Evolutionary conservation across 2,113 vertebrate species (phyloP).

Genomic region (Melanocharis versteri): DNA sequence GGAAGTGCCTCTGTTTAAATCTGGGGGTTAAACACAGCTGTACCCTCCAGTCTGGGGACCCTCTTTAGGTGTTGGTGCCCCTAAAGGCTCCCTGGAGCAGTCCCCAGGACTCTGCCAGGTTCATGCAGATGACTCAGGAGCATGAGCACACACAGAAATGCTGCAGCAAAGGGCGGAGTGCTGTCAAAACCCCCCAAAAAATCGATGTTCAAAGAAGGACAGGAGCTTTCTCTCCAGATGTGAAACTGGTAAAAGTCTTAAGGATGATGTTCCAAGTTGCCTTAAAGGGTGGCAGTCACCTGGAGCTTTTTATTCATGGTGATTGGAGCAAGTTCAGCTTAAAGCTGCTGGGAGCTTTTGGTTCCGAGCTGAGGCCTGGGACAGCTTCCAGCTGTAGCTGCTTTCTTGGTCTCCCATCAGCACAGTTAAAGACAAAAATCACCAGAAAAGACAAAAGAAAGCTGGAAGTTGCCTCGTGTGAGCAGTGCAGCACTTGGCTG

Average conservation of each 20-base stretch:
- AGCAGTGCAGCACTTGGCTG: neutral
- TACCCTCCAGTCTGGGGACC: neutral
- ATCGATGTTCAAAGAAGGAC: fast-evolving
- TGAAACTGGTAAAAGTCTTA: neutral
- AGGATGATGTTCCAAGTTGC: neutral
- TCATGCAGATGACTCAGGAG: neutral
- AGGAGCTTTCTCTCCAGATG: neutral
- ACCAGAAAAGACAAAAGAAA: neutral
- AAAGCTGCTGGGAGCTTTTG: neutral
- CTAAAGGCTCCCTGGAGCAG: neutral
- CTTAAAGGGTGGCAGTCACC: neutral
- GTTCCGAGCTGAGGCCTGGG: neutral
- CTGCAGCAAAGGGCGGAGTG: neutral
- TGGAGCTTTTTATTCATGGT: neutral
- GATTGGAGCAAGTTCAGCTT: neutral
- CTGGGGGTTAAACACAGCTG: fast-evolving
- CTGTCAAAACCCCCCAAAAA: neutral
- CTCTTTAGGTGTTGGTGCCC: neutral
- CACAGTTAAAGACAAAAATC: neutral
- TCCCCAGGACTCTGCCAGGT: neutral
- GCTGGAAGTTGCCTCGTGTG: neutral
- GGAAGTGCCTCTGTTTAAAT: neutral
- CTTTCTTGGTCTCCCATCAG: neutral
- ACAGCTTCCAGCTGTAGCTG: neutral
- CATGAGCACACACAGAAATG: neutral